Base-by-base conservation (phyloP, 2,888 invertebrate species). In the Morpho achilles region DNA sequence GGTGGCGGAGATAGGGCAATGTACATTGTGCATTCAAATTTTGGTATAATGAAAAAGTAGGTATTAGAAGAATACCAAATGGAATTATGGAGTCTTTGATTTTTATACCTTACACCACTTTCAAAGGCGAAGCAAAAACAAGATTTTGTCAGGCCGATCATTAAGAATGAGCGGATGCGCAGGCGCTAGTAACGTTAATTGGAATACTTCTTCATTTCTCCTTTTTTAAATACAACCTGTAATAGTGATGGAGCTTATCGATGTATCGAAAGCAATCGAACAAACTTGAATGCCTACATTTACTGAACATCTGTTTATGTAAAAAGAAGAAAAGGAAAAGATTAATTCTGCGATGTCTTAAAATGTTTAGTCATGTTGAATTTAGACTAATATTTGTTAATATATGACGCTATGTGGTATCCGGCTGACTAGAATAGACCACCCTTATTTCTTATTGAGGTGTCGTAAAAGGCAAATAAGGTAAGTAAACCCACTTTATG, bases 81-180 rank as follows among this genome's bases (percentile, higher is more conserved):
- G 1, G 5, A 32, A 32, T 32, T 32, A 32, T 32, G 32, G 5
- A 2, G 32, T 5, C 32, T 10, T n/a, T 9, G 42, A 43, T 9
- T 43, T 57, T 61, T 47, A 41, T 69, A 9, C 62, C 73, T 74
- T 76, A 61, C 5, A 60, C 69, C 67, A 65, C 62, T 63, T 56
- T 65, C 65, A 65, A 69, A 10, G 62, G 66, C 67, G 64, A 65
- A 65, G 67, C 66, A 75, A 76, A 74, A 69, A 69, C 84, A 78
- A 82, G 86, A 84, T 83, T 84, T 85, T 80, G 84, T 85, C 84
- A 82, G 76, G 78, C 80, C 71, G 72, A 69, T 75, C 74, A 83
- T 84, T 84, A 82, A 66, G 71, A 70, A 73, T 71, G 74, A 82
- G 70, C 82, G 86, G 84, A 87, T 84, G 81, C 74, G 71, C 75